Base-by-base conservation (phyloP, 2,888 invertebrate genomes). In the Cheilosia variabilis region DNA sequence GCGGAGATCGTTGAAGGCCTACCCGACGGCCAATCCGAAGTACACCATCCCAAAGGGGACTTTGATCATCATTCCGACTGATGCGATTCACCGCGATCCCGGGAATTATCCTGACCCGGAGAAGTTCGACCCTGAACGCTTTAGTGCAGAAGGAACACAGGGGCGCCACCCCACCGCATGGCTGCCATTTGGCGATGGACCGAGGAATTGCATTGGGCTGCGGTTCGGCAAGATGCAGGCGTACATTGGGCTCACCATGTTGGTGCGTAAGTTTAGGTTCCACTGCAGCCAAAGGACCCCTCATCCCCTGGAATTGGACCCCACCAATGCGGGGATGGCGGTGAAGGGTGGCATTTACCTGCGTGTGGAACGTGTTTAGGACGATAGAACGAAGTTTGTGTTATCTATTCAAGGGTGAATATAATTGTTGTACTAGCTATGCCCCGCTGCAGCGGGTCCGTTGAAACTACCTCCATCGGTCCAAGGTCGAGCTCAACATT, bases 91-190 rank as follows among this genome's bases (percentile, higher is more conserved):
- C 71, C 93, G 93, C 90, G 94, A 94, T 88, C 90, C 91, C 0
- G 88, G 90, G 9, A 88, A 91, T 15, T 93, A 91, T 86, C 91
- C 91, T 0, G 92, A 95, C 7, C 95, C 95, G 0, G 92, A 94
- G 2, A 93, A 92, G 60, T 95, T 95, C 82, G 93, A 93, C 27
- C 95, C 95, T 0, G 94, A 95, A 45, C 91, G 95, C 87, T 95
- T 95, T 89, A 90, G 92, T 0, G 90, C 93, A 1, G 93, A 94
- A 86, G 93, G 93, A 62, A 93, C 93, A 68, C 90, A 92, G 0
- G 92, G 92, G 53, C 89, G 94, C 69, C 93, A 93, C 37, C 88
- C 89, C 2, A 87, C 81, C 1, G 63, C 91, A 0, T 92, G 89
- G 89, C 41, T 92, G 13, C 89, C 90, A 5, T 92, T 92, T 77